These are phyloP conservation scores for Bimastos eiseni DNA, from an alignment of 2,888 invertebrate species.

Conservation along the genomic window DNA sequence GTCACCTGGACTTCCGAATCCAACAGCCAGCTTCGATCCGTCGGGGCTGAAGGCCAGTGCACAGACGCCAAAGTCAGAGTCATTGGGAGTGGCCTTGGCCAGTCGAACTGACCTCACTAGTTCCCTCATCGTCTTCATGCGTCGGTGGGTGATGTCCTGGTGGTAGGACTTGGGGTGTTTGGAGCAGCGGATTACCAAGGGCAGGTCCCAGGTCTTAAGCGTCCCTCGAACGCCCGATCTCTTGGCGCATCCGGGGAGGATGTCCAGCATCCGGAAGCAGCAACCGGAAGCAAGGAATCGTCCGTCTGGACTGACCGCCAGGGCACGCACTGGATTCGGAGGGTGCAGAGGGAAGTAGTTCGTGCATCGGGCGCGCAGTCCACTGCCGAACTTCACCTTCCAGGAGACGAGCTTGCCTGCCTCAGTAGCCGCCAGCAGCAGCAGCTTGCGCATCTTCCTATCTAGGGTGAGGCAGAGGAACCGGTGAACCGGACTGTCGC, in stretches of 20 bases:
- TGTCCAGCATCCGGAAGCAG: conserved; percentile 39
- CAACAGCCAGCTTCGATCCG: conserved; percentile 38
- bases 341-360: conserved; percentile 33
- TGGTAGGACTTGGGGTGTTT: conserved; percentile 20
- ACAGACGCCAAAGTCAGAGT: conserved; percentile 35
- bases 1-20: conserved; percentile 39
- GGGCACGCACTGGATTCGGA: conserved; percentile 39
- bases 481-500: not conserved
- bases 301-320: conserved; percentile 36
- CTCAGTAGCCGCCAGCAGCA: conserved; percentile 35
- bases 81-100: conserved; percentile 10
- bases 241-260: conserved; percentile 24
- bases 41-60: conserved; percentile 37
- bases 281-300: conserved; percentile 39
- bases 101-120: conserved; percentile 23
- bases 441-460: not conserved
- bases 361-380: conserved; percentile 19
- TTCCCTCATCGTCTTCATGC: conserved; percentile 38
- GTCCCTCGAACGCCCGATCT: conserved; percentile 35
- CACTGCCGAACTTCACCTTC: conserved; percentile 25
- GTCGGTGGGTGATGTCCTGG: conserved; percentile 31
- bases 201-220: conserved; percentile 38
- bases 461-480: conserved; percentile 1
- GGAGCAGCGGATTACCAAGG: conserved; percentile 20
- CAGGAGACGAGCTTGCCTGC: conserved; percentile 31